Evolutionary conservation across 2,888 invertebrate genomes (phyloP), one percentile per base, ranked within the genome.

Genomic region (Zygothrica quintamaculata): DNA sequence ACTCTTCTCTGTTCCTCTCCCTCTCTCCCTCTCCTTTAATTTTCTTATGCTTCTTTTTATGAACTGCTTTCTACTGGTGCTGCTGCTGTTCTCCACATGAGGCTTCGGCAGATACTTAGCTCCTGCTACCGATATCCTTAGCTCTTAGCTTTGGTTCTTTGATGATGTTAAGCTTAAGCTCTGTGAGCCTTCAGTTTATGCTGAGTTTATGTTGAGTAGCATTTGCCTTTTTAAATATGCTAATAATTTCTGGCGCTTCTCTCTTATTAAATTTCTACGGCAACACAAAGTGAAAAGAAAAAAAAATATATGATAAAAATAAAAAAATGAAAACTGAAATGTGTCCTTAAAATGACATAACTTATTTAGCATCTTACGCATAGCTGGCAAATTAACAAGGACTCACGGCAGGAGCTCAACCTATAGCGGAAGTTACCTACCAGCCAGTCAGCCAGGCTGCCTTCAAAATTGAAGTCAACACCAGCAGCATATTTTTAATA

Each of bases 241-340:
- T 86, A 81, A 81, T 86, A 69, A 86, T 80, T 84, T 65, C 60
- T 67, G 65, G 61, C 65, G 66, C 57, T 73, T 71, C 65, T 71
- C 65, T 71, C 29, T 86, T 84, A 86, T 86, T 84, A 84, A 84
- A 86, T 84, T 84, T 84, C 73, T 68, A 81, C 75, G 68, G 77
- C 73, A 75, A 65, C 70, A 50, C 67, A 66, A 65, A 61, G 46
- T 84, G 72, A 77, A 57, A 58, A 84, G 67, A 61, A 47, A 86
- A 74, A 77, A 57, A 58, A 84, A 74, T 7, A 7, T 5, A 5
- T 22, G 3, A 22, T 3, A 22, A 22, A 22, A 22, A 22, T 36
- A 12, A n/a, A n/a, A n/a, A n/a, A n/a, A n/a, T n/a, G n/a, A n/a
- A n/a, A n/a, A 9, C 11, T 12, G 2, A 3, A 39, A 39, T 18